Percentiles rank a stretch among this genome's conserved stretches.
Conservation (phyloP, 2,113 vertebrate genomes). For the Sorex araneus region DNA sequence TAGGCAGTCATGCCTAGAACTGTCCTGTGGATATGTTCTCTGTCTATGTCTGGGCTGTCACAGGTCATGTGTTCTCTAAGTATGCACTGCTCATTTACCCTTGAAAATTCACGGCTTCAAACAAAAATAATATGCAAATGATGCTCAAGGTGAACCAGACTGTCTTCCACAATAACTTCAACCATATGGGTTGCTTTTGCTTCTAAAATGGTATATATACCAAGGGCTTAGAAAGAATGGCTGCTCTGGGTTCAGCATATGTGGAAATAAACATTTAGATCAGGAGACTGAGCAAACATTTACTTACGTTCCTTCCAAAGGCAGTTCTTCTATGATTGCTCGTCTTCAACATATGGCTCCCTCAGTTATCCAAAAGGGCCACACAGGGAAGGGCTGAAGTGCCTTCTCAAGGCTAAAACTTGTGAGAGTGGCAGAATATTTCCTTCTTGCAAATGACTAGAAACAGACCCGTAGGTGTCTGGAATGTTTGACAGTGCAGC, state of each 20-base stretch:
- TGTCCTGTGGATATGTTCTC: not conserved
- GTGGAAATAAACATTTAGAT: constrained; percentile 34
- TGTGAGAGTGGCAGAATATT: not conserved
- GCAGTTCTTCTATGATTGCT: not conserved
- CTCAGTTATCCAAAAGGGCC: not conserved
- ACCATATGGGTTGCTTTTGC: not conserved
- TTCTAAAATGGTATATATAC: not conserved
- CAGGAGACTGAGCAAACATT: constrained; percentile 37
- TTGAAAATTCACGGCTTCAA: constrained; percentile 23
- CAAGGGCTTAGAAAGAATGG: not conserved
- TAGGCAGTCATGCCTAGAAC: not conserved
- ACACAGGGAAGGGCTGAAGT: not conserved
- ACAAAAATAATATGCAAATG: constrained; percentile 16
- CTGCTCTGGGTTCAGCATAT: not conserved
- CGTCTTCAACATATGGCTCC: not conserved
- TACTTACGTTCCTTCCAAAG: not conserved
- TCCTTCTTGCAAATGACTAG: not conserved
- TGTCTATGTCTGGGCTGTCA: not conserved
- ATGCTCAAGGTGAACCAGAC: not conserved
- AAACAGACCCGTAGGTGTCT: not conserved
- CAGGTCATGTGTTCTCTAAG: not conserved
- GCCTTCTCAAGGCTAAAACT: not conserved
- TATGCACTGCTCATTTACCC: not conserved
- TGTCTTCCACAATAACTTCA: not conserved
- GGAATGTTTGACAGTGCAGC: constrained; percentile 62